These are phyloP conservation scores for Calameuta idolon DNA, from an alignment of 2,888 invertebrate species.

Conservation along the genomic window DNA sequence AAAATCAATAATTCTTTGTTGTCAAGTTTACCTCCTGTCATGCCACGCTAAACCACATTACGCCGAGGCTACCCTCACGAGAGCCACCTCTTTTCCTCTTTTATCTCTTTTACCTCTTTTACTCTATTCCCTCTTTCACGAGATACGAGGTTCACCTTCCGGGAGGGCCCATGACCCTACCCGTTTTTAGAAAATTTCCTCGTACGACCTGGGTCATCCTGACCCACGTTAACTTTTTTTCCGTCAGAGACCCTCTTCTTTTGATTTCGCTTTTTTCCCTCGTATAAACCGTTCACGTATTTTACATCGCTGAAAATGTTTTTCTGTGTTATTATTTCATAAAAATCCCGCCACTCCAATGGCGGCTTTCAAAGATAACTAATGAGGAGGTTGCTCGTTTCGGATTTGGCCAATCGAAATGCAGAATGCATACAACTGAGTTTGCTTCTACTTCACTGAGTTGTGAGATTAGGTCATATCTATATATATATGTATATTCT, in stretches of 20 bases:
- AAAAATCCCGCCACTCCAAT: not conserved
- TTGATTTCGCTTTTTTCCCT: not conserved
- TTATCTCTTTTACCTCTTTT: conserved; percentile 18
- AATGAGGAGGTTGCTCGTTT: not conserved
- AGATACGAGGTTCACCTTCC: not conserved
- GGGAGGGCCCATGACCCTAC: not conserved
- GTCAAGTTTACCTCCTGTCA: conserved; percentile 62
- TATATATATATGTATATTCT: no score
- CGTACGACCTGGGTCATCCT: not conserved
- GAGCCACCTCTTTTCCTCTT: conserved; percentile 31
- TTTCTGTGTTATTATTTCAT: not conserved
- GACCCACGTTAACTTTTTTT: not conserved
- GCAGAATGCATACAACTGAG: not conserved
- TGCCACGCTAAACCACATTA: conserved; percentile 60
- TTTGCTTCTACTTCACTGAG: not conserved
- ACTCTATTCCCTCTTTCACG: not conserved
- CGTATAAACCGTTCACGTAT: not conserved
- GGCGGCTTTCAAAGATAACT: not conserved
- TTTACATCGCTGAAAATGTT: not conserved
- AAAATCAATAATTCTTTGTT: conserved; percentile 66
- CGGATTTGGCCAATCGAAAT: not conserved
- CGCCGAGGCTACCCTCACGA: not conserved
- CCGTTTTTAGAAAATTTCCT: not conserved
- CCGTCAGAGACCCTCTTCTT: not conserved
- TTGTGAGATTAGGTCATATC: not conserved